Percentiles rank a stretch among this genome's conserved stretches.
These are phyloP conservation scores for Lepus americanus DNA, from an alignment of 2,113 vertebrate species.

Conservation along the genomic window DNA sequence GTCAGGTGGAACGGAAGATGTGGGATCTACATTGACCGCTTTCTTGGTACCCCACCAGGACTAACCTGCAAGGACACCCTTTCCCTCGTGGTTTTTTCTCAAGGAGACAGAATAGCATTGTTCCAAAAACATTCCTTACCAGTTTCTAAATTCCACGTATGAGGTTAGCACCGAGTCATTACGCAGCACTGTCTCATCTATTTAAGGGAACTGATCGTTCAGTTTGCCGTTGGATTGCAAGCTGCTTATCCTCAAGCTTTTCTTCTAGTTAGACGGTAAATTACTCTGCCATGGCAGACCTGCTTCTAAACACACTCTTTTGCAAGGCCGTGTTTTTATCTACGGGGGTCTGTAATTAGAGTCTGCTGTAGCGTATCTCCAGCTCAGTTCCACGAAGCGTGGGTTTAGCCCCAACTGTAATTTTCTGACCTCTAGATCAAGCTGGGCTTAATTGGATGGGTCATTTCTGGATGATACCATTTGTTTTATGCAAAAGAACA, in stretches of 20 bases:
- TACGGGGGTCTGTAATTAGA: background rate
- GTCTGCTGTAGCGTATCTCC: background rate
- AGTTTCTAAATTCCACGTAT: constrained; percentile 53
- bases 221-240: background rate
- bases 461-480: constrained; percentile 51
- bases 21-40: background rate
- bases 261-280: background rate
- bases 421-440: background rate
- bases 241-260: background rate
- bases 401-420: background rate
- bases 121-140: constrained; percentile 38
- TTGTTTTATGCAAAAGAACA: background rate
- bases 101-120: constrained; percentile 57
- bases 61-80: constrained; percentile 41
- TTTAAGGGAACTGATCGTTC: constrained; percentile 46
- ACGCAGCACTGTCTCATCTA: background rate
- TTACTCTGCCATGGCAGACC: background rate
- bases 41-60: background rate
- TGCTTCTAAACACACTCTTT: background rate
- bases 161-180: constrained; percentile 39
- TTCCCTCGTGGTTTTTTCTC: background rate
- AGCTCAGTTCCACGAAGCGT: background rate
- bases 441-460: background rate
- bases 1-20: background rate
- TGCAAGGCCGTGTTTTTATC: background rate